Evolutionary conservation across 2,888 invertebrate genomes (phyloP).

Genomic region (Rotaria macrura): DNA sequence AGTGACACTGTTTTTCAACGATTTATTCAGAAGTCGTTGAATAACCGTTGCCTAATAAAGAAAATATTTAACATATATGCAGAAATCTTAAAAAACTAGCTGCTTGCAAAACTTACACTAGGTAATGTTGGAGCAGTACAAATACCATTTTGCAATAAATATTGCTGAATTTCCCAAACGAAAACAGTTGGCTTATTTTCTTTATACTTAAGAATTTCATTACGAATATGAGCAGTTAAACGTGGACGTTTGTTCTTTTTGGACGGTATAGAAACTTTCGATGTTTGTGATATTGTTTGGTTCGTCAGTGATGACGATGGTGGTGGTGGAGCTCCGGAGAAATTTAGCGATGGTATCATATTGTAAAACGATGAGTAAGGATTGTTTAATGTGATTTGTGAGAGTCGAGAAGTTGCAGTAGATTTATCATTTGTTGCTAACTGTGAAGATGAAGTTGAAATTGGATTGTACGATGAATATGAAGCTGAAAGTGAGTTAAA

Average conservation of each 20-base stretch:
- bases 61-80: no score
- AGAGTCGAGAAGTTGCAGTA: background rate
- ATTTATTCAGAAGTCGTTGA: background rate
- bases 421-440: background rate
- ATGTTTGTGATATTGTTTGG: background rate
- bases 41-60: background rate
- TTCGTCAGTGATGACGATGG: background rate
- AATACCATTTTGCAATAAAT: constrained; percentile 17
- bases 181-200: background rate
- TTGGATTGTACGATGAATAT: background rate
- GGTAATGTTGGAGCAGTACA: background rate
- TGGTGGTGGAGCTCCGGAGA: background rate
- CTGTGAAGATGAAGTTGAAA: background rate
- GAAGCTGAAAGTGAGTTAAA: background rate
- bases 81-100: background rate
- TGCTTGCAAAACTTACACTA: background rate
- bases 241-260: background rate
- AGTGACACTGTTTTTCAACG: background rate
- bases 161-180: constrained; percentile 5
- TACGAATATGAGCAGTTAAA: background rate
- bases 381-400: background rate
- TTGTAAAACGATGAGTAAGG: background rate
- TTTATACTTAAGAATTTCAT: background rate
- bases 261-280: background rate
- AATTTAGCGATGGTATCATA: background rate